Percentiles rank a stretch among this genome's conserved stretches.
These are phyloP conservation scores for Acanthochromis polyacanthus DNA, from an alignment of 2,113 vertebrate genomes.

Conservation along the genomic window DNA sequence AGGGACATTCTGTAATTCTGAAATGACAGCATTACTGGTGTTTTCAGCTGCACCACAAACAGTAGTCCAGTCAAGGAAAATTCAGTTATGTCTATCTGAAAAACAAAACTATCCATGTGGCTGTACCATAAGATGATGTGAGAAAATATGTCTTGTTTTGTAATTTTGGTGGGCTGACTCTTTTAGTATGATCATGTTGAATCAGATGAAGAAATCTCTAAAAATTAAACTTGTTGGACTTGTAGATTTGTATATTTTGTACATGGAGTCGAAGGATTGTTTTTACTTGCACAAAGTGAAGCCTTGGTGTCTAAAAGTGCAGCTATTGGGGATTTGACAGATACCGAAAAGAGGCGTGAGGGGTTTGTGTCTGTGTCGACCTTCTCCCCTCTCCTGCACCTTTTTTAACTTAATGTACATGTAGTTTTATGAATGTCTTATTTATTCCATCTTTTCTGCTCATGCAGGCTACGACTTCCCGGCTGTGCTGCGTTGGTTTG, in stretches of 20 bases:
- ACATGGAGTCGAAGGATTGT: not conserved
- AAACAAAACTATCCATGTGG: not conserved
- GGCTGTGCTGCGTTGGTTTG: conserved; percentile 93
- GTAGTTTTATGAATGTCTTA: not conserved
- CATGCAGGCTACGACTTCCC: conserved; percentile 92
- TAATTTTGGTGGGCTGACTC: not conserved
- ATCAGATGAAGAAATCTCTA: not conserved
- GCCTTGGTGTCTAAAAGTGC: not conserved
- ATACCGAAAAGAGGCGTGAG: conserved; percentile 19
- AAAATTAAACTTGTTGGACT: not conserved
- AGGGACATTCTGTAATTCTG: too few relatives aligned
- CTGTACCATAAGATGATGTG: not conserved
- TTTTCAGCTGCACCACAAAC: not conserved
- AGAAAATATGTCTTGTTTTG: not conserved
- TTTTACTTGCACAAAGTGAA: conserved; percentile 13
- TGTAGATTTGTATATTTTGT: not conserved
- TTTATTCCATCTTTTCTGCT: not conserved
- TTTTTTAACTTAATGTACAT: not conserved
- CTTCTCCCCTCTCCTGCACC: conserved; percentile 55
- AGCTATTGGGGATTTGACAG: conserved; percentile 2
- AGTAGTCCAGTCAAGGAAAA: not conserved
- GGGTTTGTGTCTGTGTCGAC: conserved; percentile 63
- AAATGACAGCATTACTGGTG: not conserved
- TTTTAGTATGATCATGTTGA: not conserved
- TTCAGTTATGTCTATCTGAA: not conserved